Percentiles rank a stretch among this genome's conserved stretches.
Evolutionary conservation across 1,140 invertebrate genomes (phyloP).

Genomic region (Papilio machaon): DNA sequence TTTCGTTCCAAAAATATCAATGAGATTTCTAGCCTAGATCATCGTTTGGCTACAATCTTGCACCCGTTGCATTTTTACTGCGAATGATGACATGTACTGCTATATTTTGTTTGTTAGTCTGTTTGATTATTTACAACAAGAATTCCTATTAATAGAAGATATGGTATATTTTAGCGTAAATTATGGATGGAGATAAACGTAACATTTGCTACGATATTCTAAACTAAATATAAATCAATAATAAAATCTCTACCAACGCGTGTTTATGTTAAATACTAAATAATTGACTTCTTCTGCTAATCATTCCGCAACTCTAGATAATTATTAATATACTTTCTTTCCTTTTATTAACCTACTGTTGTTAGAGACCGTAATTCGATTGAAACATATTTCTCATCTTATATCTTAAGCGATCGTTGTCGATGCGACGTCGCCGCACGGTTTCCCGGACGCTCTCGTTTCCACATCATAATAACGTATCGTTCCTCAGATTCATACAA

Average conservation of each 20-base stretch:
- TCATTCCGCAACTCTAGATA: background rate
- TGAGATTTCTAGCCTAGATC: too few species aligned
- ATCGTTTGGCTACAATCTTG: too few species aligned
- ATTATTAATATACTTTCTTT: slow-evolving; percentile 1
- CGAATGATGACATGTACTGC: too few species aligned
- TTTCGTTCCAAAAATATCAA: too few species aligned
- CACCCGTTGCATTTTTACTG: too few species aligned
- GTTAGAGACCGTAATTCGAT: background rate
- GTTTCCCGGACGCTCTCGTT: slow-evolving; percentile 28
- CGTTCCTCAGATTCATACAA: slow-evolving; percentile 32
- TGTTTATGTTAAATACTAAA: background rate
- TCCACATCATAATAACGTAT: slow-evolving; percentile 25
- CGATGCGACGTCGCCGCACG: background rate
- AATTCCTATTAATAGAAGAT: too few species aligned
- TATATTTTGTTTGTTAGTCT: too few species aligned
- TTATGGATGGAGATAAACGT: background rate
- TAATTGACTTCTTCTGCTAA: slow-evolving; percentile 9
- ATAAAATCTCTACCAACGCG: background rate
- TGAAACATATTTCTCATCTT: slow-evolving; percentile 29
- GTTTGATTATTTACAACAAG: too few species aligned
- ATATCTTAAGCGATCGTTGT: background rate
- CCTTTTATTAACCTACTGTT: slow-evolving; percentile 27
- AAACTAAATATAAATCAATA: background rate
- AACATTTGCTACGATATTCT: background rate
- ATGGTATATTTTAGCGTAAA: too few species aligned